phyloP scores from a whole-genome alignment of 1,140 invertebrate species.

The Diuraphis noxia region DNA sequence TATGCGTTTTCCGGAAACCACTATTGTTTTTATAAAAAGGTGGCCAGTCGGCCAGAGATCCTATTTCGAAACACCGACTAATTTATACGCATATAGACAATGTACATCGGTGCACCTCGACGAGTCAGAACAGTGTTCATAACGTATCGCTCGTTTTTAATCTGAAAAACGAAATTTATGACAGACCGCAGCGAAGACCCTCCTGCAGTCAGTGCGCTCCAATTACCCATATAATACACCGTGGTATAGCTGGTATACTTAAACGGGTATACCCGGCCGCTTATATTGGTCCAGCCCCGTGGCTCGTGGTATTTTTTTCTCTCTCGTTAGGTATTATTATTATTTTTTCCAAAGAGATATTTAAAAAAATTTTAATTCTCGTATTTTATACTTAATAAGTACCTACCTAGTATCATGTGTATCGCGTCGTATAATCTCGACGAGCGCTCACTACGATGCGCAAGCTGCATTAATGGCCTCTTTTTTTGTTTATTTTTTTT shows the following conservation, averaged over 20 bases:
- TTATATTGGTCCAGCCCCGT: not conserved
- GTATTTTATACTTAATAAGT: not conserved
- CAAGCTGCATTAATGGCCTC: not conserved
- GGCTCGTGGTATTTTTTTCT: not conserved
- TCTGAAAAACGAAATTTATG: not conserved
- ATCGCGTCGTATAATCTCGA: not conserved
- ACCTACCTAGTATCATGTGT: not conserved
- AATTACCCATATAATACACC: not conserved
- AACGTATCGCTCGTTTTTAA: conserved; percentile 16
- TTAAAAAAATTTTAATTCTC: not conserved
- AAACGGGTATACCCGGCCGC: not conserved
- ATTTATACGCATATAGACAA: not conserved
- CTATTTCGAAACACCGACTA: not conserved
- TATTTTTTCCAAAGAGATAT: not conserved
- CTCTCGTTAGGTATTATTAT: not conserved
- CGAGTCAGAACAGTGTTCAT: not conserved
- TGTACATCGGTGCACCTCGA: not conserved
- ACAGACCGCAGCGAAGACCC: not conserved
- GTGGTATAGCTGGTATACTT: not conserved
- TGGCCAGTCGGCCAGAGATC: not conserved
- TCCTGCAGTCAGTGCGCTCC: not conserved
- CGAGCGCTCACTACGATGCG: not conserved
- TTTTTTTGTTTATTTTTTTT: not conserved
- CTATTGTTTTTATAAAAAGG: conserved; percentile 23
- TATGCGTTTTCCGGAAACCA: not conserved